These are phyloP conservation scores for Enhydra lutris DNA, from an alignment of 2,113 vertebrate genomes.

Conservation along the genomic window DNA sequence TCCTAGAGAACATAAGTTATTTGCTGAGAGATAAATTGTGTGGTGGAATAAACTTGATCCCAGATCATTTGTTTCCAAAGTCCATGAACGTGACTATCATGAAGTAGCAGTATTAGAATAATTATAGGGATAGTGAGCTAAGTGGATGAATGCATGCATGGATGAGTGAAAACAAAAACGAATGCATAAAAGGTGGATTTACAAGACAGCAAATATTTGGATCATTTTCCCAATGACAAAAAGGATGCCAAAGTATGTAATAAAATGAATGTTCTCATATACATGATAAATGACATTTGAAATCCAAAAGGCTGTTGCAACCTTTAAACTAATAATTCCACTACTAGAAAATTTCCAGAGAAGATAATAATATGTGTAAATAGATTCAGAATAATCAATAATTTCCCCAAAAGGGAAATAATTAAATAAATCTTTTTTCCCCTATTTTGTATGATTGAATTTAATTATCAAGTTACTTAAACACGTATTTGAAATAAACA, in stretches of 20 bases:
- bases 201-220: neutral
- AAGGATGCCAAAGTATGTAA: neutral
- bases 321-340: neutral
- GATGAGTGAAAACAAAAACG: neutral
- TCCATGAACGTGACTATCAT: neutral
- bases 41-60: neutral
- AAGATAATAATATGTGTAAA: neutral
- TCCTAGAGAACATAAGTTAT: neutral
- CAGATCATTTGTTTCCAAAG: neutral
- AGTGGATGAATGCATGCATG: neutral
- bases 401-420: neutral
- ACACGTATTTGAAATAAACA: neutral
- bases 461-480: slow-evolving; percentile 8
- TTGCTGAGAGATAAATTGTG: neutral
- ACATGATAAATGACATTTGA: neutral
- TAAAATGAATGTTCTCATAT: neutral
- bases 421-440: neutral
- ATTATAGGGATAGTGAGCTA: neutral
- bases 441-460: neutral
- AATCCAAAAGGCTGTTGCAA: neutral
- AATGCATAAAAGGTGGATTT: neutral
- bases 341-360: neutral
- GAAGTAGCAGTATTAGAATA: neutral
- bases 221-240: neutral
- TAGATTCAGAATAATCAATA: neutral